Base-by-base conservation (phyloP, 2,797 vertebrate genomes). In the Hydrolagus colliei region DNA sequence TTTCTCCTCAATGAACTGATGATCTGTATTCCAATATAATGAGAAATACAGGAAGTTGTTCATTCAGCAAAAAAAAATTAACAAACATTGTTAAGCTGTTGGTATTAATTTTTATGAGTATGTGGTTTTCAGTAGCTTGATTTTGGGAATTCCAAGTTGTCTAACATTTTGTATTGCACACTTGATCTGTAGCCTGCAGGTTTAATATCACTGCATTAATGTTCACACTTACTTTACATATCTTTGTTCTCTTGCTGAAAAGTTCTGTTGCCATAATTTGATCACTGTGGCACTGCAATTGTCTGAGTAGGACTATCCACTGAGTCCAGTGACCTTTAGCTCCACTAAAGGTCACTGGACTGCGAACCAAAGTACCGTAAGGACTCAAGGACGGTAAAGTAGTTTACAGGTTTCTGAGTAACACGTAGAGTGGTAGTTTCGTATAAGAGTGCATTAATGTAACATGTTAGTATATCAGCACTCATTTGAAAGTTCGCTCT, bases 341-440 rank as follows among this genome's bases (percentile, higher is more conserved):
- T 94, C 92, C 93, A 92, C 92, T 93, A 92, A 27, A 27, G 27
- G 27, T 27, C 27, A 92, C 93, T 94, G 91, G 94, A 96, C 95
- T 27, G 95, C 95, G 91, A 93, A 92, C 95, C 95, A 96, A 95
- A 95, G 93, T 95, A 92, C 91, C 41, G 6, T 52, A 52, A 92
- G 92, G 93, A 93, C 65, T 84, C 94, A 93, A 92, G 94, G 93
- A 92, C 79, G 68, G 90, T 96, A 96, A 96, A 96, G 93, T 94
- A 95, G 94, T 94, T 95, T 96, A 96, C 97, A 96, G 95, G 92
- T 96, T 96, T 95, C 95, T 97, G 95, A 96, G 93, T 93, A 93
- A 93, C 93, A 94, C 91, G 94, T 95, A 92, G 92, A 95, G 95
- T 95, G 93, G 92, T 94, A 94, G 92, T 95, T 96, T 95, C 94